Percentiles rank a stretch among this genome's conserved stretches.
phyloP scores from a whole-genome alignment of 1,140 invertebrate species.

The Caerostris darwini region DNA sequence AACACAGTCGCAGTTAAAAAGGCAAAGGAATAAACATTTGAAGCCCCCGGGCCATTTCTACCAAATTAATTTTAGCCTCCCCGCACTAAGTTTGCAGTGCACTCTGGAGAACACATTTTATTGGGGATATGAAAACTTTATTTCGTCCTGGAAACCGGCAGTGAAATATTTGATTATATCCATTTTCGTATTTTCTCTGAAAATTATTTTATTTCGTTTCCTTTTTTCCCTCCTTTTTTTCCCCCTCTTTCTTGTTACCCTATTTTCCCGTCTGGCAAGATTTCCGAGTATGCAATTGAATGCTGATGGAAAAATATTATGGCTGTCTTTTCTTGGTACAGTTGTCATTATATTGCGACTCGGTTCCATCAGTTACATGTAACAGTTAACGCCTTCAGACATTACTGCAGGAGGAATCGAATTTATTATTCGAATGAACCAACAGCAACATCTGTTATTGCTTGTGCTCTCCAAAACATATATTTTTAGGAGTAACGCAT shows the following conservation, averaged over 20 bases:
- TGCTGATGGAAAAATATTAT: slow-evolving; percentile 14
- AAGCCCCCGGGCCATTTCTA: neutral
- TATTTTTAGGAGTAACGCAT: neutral
- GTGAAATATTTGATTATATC: slow-evolving; percentile 14
- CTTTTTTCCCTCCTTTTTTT: neutral
- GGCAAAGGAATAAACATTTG: neutral
- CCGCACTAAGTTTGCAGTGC: neutral
- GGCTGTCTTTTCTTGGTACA: neutral
- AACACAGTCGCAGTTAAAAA: neutral
- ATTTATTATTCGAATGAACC: neutral
- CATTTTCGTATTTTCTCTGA: neutral
- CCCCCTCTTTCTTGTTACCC: neutral
- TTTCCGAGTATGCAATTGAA: neutral
- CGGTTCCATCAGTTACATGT: neutral
- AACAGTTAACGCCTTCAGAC: neutral
- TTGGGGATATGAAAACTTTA: slow-evolving; percentile 29
- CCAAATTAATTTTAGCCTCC: neutral
- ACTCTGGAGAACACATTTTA: slow-evolving; percentile 4
- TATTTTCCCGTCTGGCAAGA: neutral
- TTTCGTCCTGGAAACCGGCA: neutral
- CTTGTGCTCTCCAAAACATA: neutral
- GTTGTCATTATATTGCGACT: neutral
- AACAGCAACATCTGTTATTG: slow-evolving; percentile 18
- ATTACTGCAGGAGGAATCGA: neutral
- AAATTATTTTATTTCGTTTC: neutral